Evolutionary conservation across 2,797 vertebrate species (phyloP).

Genomic region (Crocodylus rhombifer): DNA sequence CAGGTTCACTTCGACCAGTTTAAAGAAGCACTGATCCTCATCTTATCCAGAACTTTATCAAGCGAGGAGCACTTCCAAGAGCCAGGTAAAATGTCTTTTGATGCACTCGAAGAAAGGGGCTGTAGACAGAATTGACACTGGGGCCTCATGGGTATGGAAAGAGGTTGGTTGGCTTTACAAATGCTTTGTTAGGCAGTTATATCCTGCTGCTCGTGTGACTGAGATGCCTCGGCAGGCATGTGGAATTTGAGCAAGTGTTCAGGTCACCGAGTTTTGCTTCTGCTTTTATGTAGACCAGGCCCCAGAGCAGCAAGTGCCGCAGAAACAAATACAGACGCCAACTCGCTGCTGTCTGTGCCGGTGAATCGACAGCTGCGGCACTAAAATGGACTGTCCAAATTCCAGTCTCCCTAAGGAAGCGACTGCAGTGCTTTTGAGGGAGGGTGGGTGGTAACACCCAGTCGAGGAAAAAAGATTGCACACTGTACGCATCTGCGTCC

Average conservation of each 20-base stretch:
- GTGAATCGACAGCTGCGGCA: background rate
- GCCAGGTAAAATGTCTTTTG: slow-evolving; percentile 83
- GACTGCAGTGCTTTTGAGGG: background rate
- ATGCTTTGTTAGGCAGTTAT: background rate
- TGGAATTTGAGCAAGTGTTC: background rate
- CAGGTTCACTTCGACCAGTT: slow-evolving; percentile 96
- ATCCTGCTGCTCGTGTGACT: background rate
- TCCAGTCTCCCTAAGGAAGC: background rate
- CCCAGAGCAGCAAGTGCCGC: background rate
- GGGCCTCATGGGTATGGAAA: too few species aligned
- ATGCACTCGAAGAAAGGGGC: background rate
- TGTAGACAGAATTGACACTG: rapidly evolving
- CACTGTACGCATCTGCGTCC: background rate
- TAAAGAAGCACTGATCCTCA: slow-evolving; percentile 93
- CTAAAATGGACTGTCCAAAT: background rate
- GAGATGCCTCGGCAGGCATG: background rate
- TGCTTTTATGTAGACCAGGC: background rate
- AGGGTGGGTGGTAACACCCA: background rate
- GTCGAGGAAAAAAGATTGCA: background rate
- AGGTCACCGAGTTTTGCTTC: too few species aligned
- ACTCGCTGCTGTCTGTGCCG: background rate
- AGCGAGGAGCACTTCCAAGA: slow-evolving; percentile 82
- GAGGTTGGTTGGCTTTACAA: background rate
- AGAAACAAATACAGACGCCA: background rate
- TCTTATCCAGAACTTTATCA: slow-evolving; percentile 86